These are phyloP conservation scores for Rhincodon typus DNA, from an alignment of 2,797 vertebrate genomes.

Conservation along the genomic window DNA sequence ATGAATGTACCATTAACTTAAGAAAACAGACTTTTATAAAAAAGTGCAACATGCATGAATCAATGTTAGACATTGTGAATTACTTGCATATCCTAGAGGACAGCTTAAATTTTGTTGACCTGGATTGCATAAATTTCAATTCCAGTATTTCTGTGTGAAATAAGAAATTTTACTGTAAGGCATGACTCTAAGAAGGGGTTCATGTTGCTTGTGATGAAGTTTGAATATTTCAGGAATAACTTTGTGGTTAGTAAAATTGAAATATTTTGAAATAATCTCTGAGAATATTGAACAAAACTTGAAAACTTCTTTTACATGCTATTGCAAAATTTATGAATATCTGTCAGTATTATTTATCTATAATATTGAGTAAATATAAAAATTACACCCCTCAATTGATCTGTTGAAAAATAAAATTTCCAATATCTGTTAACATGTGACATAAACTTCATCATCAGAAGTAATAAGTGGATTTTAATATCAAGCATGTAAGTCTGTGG, in stretches of 20 bases:
- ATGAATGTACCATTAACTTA: background rate
- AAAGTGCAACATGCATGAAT: background rate
- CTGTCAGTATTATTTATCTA: background rate
- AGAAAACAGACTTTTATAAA: background rate
- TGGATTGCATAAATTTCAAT: background rate
- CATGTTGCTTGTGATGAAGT: background rate
- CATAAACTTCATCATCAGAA: background rate
- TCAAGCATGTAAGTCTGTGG: background rate
- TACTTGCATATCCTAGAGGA: background rate
- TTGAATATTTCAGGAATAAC: background rate
- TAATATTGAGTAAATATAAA: background rate
- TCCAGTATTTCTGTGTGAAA: background rate
- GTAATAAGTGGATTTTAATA: background rate
- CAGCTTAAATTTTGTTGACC: background rate
- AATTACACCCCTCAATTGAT: background rate
- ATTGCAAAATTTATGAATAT: background rate
- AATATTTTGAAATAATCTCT: background rate
- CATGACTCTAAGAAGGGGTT: background rate
- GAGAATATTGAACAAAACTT: no score
- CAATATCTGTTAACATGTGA: background rate
- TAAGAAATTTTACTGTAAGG: background rate
- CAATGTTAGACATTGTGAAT: background rate
- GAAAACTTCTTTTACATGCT: background rate
- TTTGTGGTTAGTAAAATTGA: background rate
- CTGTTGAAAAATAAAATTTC: background rate